Evolutionary conservation across 2,888 invertebrate genomes (phyloP), one percentile per base, ranked within the genome.

Genomic region (Microplitis deprimator): DNA sequence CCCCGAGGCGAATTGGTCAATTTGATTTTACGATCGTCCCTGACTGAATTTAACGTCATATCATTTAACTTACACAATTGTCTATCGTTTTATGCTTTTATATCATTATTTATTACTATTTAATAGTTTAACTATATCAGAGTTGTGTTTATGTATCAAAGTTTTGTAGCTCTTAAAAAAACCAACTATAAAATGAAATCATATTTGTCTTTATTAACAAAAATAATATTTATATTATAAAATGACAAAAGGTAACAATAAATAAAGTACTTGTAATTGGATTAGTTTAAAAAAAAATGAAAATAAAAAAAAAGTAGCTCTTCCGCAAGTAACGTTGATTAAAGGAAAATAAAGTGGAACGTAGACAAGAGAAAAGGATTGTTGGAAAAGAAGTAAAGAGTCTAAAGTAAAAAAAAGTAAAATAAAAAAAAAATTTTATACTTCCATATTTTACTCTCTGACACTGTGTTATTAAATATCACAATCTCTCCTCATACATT

Each of bases 251-350:
- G 50, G 13, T 50, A 50, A 50, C 8, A 50, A 50, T 50, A 50
- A 50, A 50, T 50, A 13, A 5, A 50, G 50, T 50, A 50, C 50
- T 13, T 20, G 50, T 41, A 68, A 68, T 68, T 20, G 40, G 8
- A 50, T 50, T 68, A 68, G 17, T 20, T 68, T 41, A 16, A 17
- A 17, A 13, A 17, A 68, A n/a, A 5, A 29, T 1, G 0, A 16
- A 10, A 67, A 16, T 38, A n/a, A 38, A 67, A 41, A 68, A 17
- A 65, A 29, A 65, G 20, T 68, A 41, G 68, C 50, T 68, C 41
- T 68, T 68, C 17, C 17, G 17, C 17, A 17, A 41, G 8, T 39
- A 16, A 20, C 41, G 17, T 68, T 68, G 68, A 68, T 68, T 68
- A 68, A 68, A 68, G 50, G 8, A 17, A 7, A 41, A 10, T 68